These are phyloP conservation scores for Orchesella cincta DNA, from an alignment of 1,140 invertebrate genomes.

Conservation along the genomic window DNA sequence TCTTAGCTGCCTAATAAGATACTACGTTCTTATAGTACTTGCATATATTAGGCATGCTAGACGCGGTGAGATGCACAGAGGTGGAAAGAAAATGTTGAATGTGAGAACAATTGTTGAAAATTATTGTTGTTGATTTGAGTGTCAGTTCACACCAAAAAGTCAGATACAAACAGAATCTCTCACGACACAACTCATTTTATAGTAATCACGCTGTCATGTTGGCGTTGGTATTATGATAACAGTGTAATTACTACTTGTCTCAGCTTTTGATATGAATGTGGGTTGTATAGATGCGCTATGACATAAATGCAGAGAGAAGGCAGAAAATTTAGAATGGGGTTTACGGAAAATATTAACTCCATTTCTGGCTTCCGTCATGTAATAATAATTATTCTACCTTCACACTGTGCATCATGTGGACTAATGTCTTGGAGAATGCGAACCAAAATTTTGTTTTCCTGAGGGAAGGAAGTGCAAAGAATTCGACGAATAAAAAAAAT, in stretches of 20 bases:
- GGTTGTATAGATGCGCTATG: not conserved
- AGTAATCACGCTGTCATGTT: not conserved
- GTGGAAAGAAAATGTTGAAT: not conserved
- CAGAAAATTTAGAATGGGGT: not conserved
- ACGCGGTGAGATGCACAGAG: too few relatives aligned
- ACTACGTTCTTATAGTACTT: too few relatives aligned
- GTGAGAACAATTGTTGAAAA: not conserved
- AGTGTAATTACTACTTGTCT: not conserved
- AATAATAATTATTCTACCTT: not conserved
- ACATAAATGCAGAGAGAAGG: not conserved
- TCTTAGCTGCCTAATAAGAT: too few relatives aligned
- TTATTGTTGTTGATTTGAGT: not conserved
- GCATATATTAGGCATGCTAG: too few relatives aligned
- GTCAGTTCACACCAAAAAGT: not conserved
- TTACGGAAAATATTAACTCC: not conserved
- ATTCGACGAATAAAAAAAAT: too few relatives aligned
- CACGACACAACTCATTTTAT: not conserved
- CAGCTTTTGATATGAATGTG: not conserved
- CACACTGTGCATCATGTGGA: too few relatives aligned
- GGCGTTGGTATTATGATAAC: not conserved
- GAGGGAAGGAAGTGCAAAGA: too few relatives aligned
- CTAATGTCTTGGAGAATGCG: too few relatives aligned
- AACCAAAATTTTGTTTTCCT: too few relatives aligned
- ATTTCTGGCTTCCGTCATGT: not conserved
- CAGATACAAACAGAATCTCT: not conserved